Evolutionary conservation across 2,797 vertebrate genomes (phyloP).

Genomic region (Toxotes lorentzi): DNA sequence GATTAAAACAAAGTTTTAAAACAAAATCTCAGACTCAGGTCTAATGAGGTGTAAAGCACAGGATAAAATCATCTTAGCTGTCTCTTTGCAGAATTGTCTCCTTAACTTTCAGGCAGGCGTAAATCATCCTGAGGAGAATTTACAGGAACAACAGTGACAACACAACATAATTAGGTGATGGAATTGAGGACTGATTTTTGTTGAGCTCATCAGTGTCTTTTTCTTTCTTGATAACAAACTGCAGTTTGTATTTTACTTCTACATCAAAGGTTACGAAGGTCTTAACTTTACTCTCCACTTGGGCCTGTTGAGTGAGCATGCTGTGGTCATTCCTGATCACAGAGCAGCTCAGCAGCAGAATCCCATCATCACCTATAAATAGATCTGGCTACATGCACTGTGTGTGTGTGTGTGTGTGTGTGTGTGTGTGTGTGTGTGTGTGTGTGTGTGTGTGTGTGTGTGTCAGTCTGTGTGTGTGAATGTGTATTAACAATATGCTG

Average conservation of each 20-base stretch:
- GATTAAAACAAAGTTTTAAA: not conserved
- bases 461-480: not conserved
- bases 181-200: not conserved
- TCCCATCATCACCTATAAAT: slow-evolving; percentile 40
- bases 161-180: too few relatives aligned
- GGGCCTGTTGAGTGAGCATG: slow-evolving; percentile 6
- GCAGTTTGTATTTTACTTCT: not conserved
- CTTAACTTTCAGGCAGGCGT: not conserved
- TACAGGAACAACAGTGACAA: not conserved
- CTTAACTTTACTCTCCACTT: slow-evolving; percentile 1
- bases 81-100: too few relatives aligned
- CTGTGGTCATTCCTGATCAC: slow-evolving; percentile 44
- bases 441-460: not conserved
- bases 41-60: too few relatives aligned
- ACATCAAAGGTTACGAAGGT: not conserved
- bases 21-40: too few relatives aligned
- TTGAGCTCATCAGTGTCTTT: rapidly evolving
- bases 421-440: not conserved
- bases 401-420: not conserved
- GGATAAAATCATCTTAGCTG: too few relatives aligned
- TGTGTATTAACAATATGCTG: not conserved
- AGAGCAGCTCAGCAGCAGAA: slow-evolving; percentile 41
- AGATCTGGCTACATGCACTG: slow-evolving; percentile 11
- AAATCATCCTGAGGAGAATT: not conserved
- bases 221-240: not conserved